Evolutionary conservation across 1,140 invertebrate genomes (phyloP).

Genomic region (Steinernema feltiae): DNA sequence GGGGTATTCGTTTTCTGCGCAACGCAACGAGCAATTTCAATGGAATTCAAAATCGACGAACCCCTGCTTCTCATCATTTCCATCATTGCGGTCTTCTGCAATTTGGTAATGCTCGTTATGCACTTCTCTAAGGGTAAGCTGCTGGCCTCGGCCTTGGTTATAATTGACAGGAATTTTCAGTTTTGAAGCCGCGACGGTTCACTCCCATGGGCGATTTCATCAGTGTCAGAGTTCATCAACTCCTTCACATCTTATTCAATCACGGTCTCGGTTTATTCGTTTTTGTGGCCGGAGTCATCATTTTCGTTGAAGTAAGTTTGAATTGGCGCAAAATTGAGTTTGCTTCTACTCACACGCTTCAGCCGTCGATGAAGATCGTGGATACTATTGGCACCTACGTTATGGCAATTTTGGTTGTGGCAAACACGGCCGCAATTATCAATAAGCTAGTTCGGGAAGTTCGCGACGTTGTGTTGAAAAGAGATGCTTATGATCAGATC

Average conservation of each 20-base stretch:
- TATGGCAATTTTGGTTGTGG: background rate
- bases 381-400: background rate
- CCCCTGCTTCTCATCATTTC: background rate
- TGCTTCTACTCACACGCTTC: background rate
- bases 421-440: slow-evolving; percentile 1
- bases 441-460: slow-evolving; percentile 7
- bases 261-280: background rate
- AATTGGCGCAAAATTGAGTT: background rate
- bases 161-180: background rate
- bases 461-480: background rate
- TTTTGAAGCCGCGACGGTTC: background rate
- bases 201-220: slow-evolving; percentile 1
- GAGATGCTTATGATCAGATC: background rate
- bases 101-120: background rate
- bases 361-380: background rate
- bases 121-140: slow-evolving; percentile 3
- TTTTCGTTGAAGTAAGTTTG: background rate
- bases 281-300: background rate
- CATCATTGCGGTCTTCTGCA: background rate
- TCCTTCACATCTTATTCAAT: background rate
- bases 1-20: background rate
- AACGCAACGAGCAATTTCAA: background rate
- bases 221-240: background rate
- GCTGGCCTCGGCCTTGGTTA: background rate
- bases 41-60: background rate